phyloP scores from a whole-genome alignment of 2,113 vertebrate genomes.

The Hystrix brachyura region DNA sequence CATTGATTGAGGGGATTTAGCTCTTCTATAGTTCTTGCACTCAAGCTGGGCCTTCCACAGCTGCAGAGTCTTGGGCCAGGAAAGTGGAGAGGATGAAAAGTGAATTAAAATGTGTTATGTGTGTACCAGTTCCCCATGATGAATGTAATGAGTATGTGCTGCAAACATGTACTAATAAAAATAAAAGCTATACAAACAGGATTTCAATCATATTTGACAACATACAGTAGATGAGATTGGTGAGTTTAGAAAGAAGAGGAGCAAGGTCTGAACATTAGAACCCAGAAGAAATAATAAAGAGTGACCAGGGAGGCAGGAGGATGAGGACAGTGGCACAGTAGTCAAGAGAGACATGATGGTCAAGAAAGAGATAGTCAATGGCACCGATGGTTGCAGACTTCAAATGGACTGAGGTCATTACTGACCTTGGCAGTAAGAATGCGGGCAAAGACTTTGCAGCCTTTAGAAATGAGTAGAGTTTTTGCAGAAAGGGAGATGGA shows the following conservation, averaged over 20 bases:
- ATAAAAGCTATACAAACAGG: background rate
- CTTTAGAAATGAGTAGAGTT: background rate
- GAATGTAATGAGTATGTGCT: background rate
- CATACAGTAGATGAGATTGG: background rate
- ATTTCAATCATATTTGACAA: background rate
- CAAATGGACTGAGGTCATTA: background rate
- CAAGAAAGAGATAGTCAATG: background rate
- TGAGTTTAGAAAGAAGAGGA: background rate
- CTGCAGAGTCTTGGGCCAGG: background rate
- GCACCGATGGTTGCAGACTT: background rate
- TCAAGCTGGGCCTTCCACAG: background rate
- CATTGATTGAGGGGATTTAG: background rate
- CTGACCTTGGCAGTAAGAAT: background rate
- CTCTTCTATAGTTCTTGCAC: background rate
- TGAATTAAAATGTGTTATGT: background rate
- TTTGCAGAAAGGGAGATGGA: background rate
- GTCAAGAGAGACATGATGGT: background rate
- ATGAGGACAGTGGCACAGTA: background rate
- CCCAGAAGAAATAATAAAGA: background rate
- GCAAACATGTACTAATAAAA: background rate
- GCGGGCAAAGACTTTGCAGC: background rate
- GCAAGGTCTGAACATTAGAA: background rate
- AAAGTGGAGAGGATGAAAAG: background rate
- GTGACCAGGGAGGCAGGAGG: background rate
- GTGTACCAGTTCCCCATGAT: background rate